A percentile compares a stretch with the other conserved stretches of the same genome.
Evolutionary conservation across 2,113 vertebrate genomes (phyloP).

Genomic region (Uropsilus gracilis): DNA sequence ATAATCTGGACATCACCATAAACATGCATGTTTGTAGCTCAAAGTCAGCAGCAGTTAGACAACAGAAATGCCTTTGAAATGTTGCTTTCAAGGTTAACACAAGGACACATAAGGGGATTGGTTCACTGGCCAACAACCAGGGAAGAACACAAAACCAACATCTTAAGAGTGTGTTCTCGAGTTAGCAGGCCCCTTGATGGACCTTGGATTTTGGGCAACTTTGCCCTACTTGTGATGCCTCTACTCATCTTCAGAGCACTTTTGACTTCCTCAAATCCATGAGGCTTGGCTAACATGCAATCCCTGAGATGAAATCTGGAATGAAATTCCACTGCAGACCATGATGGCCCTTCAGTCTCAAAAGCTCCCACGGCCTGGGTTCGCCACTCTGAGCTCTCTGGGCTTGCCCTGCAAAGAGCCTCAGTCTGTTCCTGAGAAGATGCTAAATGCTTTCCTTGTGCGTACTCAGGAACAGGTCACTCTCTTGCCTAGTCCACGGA

Average conservation of each 20-base stretch:
- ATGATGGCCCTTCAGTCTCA: background rate
- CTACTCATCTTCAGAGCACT: background rate
- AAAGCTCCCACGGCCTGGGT: background rate
- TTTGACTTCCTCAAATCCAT: background rate
- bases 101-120: background rate
- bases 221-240: background rate
- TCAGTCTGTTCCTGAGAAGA: background rate
- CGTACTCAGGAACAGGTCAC: background rate
- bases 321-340: background rate
- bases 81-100: slow-evolving; percentile 39
- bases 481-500: background rate
- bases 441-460: background rate
- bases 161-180: background rate
- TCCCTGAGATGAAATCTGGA: background rate
- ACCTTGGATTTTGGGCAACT: background rate
- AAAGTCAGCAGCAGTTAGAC: slow-evolving; percentile 35
- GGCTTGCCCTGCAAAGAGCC: background rate
- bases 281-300: background rate
- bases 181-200: background rate
- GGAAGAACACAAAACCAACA: slow-evolving; percentile 41
- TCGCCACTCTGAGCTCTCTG: background rate
- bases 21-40: background rate
- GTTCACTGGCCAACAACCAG: background rate
- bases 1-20: background rate
- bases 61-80: slow-evolving; percentile 43